Evolutionary conservation across 2,888 invertebrate genomes (phyloP).

Genomic region (Ryuthela nishihirai): DNA sequence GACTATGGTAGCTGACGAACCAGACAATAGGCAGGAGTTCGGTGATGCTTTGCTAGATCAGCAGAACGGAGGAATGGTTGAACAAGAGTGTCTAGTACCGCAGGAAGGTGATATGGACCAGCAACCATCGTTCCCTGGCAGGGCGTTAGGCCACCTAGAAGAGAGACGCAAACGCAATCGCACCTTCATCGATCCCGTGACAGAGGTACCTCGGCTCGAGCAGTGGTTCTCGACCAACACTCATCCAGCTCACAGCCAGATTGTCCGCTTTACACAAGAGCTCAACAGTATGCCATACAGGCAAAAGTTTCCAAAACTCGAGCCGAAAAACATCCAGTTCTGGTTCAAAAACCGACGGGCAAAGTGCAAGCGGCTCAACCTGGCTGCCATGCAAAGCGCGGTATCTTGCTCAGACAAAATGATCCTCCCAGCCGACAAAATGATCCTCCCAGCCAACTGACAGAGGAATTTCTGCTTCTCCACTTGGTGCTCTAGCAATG

Average conservation of each 20-base stretch:
- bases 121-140: conserved; percentile 10
- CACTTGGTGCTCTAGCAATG: too few relatives aligned
- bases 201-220: conserved; percentile 65
- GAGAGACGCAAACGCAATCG: conserved; percentile 91
- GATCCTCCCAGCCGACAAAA: conserved; percentile 24
- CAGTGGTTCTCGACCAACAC: conserved; percentile 72
- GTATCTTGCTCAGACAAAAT: conserved; percentile 30
- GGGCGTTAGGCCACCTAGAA: conserved; percentile 54
- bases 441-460: too few relatives aligned
- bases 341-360: conserved; percentile 99
- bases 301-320: conserved; percentile 96
- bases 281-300: conserved; percentile 94
- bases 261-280: conserved; percentile 96
- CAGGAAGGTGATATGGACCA: conserved; percentile 14
- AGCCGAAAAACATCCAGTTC: conserved; percentile 98
- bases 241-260: conserved; percentile 96
- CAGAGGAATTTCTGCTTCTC: too few relatives aligned
- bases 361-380: conserved; percentile 90
- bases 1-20: conserved; percentile 19
- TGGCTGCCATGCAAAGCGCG: conserved; percentile 32
- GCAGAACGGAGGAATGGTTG: conserved; percentile 22
- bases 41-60: conserved; percentile 11
- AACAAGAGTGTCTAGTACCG: conserved; percentile 8
- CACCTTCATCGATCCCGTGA: conserved; percentile 98
- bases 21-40: conserved; percentile 8